Base-by-base conservation (phyloP, 1,140 invertebrate genomes). In the Venturia canescens region DNA sequence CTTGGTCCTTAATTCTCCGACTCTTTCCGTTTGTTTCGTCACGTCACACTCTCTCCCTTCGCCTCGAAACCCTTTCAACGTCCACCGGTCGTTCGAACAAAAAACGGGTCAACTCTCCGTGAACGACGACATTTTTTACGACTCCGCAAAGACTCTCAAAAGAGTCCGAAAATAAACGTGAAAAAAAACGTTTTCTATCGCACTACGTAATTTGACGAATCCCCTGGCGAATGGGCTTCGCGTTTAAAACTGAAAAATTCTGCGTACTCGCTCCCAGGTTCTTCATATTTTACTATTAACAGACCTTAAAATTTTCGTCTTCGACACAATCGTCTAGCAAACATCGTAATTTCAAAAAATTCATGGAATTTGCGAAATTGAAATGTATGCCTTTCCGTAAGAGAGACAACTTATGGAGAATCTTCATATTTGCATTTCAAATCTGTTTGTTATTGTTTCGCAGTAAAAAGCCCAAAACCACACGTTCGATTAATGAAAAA, bases 51-150 rank as follows among this genome's bases (percentile, higher is more conserved):
- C 50, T 53, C 50, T 72, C 67, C 67, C 67, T 44, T n/a, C n/a
- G n/a, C 78, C 34, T 63, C 18, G 3, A 6, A 66, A 87, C 79
- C 86, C 86, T 87, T 87, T 87, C 86, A 57, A n/a, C 18, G 21
- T n/a, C 53, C 53, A 44, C 38, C 60, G 23, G 60, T 23, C 26
- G 60, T 66, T 23, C 21, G 23, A 27, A 27, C 60, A 23, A 66
- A 66, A 66, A 66, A 66, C 1, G 23, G 23, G 53, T 57, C 38
- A 44, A 44, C 38, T 57, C 16, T 23, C 18, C 53, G 53, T 57
- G 53, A 57, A 44, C 38, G 38, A 11, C n/a, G 53, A 21, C 11
- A n/a, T 57, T 57, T 57, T 57, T 57, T 57, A n/a, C 21, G 53
- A 57, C 60, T 26, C 23, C 3, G n/a, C n/a, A 66, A 66, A 66